These are phyloP conservation scores for Chaetoderma sp. DNA, from an alignment of 2,888 invertebrate genomes.

Conservation along the genomic window DNA sequence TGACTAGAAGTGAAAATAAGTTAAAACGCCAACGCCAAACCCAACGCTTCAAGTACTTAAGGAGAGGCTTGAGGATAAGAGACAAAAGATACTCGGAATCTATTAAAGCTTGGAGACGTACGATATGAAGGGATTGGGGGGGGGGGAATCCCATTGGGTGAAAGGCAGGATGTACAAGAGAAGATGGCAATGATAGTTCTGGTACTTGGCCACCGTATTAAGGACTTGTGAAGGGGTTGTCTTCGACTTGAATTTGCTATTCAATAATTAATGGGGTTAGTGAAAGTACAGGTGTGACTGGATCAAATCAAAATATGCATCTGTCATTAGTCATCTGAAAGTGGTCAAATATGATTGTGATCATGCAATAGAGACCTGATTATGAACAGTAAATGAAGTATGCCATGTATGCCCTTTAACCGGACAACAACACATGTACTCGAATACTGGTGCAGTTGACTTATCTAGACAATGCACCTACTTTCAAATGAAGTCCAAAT, in stretches of 20 bases:
- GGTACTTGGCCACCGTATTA: neutral
- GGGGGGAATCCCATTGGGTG: too few species aligned
- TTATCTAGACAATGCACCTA: neutral
- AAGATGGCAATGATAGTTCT: neutral
- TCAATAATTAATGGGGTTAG: neutral
- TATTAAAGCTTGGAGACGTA: too few species aligned
- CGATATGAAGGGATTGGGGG: too few species aligned
- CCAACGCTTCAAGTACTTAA: too few species aligned
- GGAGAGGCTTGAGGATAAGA: too few species aligned
- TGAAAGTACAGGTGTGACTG: neutral
- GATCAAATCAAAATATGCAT: neutral
- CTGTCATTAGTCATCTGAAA: neutral
- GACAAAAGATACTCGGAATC: too few species aligned
- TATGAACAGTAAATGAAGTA: neutral
- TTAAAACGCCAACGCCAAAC: too few species aligned
- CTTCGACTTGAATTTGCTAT: neutral
- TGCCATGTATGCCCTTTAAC: neutral
- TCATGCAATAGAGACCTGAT: too few species aligned
- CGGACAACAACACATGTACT: too few species aligned
- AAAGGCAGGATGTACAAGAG: too few species aligned
- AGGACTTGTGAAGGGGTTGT: neutral
- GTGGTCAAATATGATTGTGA: neutral
- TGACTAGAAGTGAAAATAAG: too few species aligned
- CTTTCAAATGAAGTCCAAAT: neutral
- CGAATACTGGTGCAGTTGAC: too few species aligned